These are phyloP conservation scores for Orthonevra nobilis DNA, from an alignment of 2,888 invertebrate species.

Conservation along the genomic window DNA sequence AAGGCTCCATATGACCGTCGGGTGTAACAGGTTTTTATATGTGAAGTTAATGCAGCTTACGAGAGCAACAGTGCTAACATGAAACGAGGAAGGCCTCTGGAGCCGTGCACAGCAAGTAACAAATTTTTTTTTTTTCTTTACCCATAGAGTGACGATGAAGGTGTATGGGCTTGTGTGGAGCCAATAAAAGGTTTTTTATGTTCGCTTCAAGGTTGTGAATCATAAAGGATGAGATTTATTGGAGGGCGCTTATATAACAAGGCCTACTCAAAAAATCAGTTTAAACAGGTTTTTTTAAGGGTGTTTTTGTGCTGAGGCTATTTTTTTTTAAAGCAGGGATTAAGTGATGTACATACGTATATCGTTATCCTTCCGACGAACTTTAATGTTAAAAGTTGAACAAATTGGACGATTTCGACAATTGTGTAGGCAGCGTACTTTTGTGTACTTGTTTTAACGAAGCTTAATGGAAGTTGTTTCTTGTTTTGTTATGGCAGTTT, in stretches of 20 bases:
- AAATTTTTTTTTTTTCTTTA: too few relatives aligned
- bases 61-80: conserved; percentile 29
- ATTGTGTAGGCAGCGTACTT: background rate
- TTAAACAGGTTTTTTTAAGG: conserved; percentile 2
- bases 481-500: too few relatives aligned
- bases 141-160: conserved; percentile 18
- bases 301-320: conserved; percentile 4
- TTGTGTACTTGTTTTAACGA: too few relatives aligned
- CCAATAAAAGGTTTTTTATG: conserved; percentile 62
- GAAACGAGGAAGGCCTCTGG: background rate
- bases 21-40: conserved; percentile 59
- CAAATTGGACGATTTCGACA: background rate
- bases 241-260: background rate
- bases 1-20: conserved; percentile 33
- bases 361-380: background rate
- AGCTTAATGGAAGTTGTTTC: too few relatives aligned
- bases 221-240: conserved; percentile 12
- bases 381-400: too few relatives aligned
- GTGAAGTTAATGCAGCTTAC: conserved; percentile 36
- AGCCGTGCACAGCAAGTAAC: conserved; percentile 3
- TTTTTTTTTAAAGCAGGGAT: background rate
- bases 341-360: background rate
- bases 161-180: conserved; percentile 11
- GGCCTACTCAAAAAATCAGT: conserved; percentile 6
- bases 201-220: conserved; percentile 45